A percentile compares a stretch with the other conserved stretches of the same genome.
Evolutionary conservation across 2,888 invertebrate species (phyloP).

Genomic region (Artemia sinica): DNA sequence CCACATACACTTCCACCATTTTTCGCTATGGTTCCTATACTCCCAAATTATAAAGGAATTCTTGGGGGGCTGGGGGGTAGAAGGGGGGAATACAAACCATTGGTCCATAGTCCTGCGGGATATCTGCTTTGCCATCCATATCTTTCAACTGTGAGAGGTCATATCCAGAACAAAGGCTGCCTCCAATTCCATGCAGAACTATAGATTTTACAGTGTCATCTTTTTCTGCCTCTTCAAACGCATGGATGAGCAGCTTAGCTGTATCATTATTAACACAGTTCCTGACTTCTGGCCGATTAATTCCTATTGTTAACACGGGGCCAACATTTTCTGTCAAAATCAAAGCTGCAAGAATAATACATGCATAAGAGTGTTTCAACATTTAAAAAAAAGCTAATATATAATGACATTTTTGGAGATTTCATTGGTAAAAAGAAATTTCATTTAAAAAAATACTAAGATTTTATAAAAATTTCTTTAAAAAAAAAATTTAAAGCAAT

Average conservation of each 20-base stretch:
- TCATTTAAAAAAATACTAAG: too few species aligned
- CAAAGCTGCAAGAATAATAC: constrained; percentile 14
- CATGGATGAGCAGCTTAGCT: constrained; percentile 46
- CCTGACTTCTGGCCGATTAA: constrained; percentile 62
- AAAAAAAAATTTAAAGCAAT: too few species aligned
- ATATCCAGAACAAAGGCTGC: constrained; percentile 80
- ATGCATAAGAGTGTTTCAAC: too few species aligned
- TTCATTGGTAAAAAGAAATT: too few species aligned
- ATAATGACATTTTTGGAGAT: too few species aligned
- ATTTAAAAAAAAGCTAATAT: too few species aligned
- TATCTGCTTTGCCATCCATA: constrained; percentile 25
- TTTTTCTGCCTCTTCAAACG: constrained; percentile 59
- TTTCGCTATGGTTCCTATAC: too few species aligned
- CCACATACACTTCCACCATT: too few species aligned
- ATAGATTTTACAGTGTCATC: constrained; percentile 50
- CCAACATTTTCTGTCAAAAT: constrained; percentile 44
- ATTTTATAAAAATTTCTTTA: too few species aligned
- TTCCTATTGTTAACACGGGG: constrained; percentile 56
- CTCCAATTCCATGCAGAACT: constrained; percentile 75
- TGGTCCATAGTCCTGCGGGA: constrained; percentile 34
- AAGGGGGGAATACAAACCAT: constrained; percentile 32
- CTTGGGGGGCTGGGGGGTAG: too few species aligned
- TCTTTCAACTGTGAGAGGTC: constrained; percentile 55
- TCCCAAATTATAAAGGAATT: too few species aligned
- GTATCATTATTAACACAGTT: constrained; percentile 62